These are phyloP conservation scores for Aeoliscus strigatus DNA, from an alignment of 2,797 vertebrate species.

Conservation along the genomic window DNA sequence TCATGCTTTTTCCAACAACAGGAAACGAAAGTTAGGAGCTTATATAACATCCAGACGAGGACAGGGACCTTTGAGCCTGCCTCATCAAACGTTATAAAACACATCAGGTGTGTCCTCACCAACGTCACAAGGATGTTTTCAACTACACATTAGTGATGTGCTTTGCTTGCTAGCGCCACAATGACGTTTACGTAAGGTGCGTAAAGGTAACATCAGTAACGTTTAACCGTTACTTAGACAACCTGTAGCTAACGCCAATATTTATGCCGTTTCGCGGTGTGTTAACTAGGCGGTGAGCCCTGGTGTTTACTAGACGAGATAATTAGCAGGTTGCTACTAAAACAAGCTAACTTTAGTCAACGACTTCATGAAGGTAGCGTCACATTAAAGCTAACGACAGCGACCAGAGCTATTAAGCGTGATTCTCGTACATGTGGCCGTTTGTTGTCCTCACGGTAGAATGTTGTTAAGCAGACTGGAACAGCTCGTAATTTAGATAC, in stretches of 20 bases:
- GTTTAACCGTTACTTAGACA: too few species aligned
- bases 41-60: too few species aligned
- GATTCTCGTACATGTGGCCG: neutral
- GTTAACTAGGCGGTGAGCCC: neutral
- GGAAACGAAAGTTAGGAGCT: conserved; percentile 24
- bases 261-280: neutral
- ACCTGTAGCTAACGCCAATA: conserved; percentile 10
- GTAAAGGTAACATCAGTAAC: neutral
- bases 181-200: neutral
- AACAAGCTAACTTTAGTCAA: conserved; percentile 1
- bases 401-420: neutral
- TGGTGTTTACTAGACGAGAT: too few species aligned
- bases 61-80: too few species aligned
- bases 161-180: neutral
- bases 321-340: neutral
- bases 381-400: conserved; percentile 26
- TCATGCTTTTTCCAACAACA: conserved; percentile 83
- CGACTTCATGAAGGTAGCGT: conserved; percentile 10
- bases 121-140: too few species aligned
- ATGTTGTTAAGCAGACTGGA: neutral
- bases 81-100: too few species aligned
- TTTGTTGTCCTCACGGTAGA: neutral
- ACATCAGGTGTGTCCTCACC: too few species aligned
- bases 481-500: conserved; percentile 14
- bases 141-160: neutral